Evolutionary conservation across 2,797 vertebrate species (phyloP).

Genomic region (Emydoidea blandingii): DNA sequence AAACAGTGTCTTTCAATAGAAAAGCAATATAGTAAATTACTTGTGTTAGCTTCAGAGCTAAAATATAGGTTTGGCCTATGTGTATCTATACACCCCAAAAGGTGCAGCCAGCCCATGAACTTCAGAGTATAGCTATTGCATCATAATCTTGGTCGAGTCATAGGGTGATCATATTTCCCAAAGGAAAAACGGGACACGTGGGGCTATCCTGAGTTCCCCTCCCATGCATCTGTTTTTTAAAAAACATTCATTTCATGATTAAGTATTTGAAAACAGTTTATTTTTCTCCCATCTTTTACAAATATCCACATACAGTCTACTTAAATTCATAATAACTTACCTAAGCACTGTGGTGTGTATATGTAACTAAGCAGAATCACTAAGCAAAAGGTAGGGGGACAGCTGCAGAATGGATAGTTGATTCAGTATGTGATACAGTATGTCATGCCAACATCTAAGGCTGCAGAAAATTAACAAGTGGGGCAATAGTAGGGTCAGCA

Average conservation of each 20-base stretch:
- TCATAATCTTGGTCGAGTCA: not conserved
- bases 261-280: not conserved
- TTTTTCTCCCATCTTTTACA: not conserved
- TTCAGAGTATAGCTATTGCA: not conserved
- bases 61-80: not conserved
- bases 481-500: not conserved
- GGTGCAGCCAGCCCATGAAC: not conserved
- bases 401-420: not conserved
- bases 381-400: not conserved
- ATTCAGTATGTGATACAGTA: not conserved
- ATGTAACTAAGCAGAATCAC: not conserved
- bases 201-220: no score
- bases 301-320: not conserved
- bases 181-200: no score
- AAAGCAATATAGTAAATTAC: not conserved
- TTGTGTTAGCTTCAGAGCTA: not conserved
- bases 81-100: not conserved
- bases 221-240: not conserved
- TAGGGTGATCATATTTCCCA: no score
- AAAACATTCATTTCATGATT: not conserved
- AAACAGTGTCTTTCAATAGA: not conserved
- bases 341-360: not conserved
- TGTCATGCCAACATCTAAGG: not conserved
- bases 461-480: not conserved
- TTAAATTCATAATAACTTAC: not conserved